Percentiles rank a stretch among this genome's conserved stretches.
phyloP scores from a whole-genome alignment of 2,888 invertebrate species.

The Cosmopolites sordidus region DNA sequence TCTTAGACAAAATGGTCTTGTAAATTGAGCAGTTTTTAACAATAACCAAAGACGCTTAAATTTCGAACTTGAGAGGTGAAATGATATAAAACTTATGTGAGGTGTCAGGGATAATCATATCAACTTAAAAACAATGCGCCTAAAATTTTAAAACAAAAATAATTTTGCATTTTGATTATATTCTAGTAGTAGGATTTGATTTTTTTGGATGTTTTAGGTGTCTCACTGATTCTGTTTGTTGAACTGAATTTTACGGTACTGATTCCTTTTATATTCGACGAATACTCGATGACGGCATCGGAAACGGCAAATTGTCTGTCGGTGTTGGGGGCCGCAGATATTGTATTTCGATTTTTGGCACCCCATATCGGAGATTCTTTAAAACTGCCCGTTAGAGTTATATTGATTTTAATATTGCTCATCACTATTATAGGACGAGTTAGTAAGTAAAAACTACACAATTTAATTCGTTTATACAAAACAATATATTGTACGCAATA shows the following conservation, averaged over 20 bases:
- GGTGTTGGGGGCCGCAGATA: conserved; percentile 52
- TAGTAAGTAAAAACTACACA: conserved; percentile 60
- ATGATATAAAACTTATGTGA: too few species aligned
- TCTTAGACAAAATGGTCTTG: too few species aligned
- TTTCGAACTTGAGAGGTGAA: too few species aligned
- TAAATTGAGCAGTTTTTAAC: too few species aligned
- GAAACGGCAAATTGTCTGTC: conserved; percentile 63
- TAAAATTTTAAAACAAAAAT: too few species aligned
- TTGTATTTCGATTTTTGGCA: conserved; percentile 59
- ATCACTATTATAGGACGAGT: conserved; percentile 58
- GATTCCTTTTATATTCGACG: conserved; percentile 63
- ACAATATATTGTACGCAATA: too few species aligned
- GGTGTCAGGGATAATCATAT: too few species aligned
- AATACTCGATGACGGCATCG: conserved; percentile 56
- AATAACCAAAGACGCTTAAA: too few species aligned
- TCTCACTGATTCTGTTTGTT: conserved; percentile 64
- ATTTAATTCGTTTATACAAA: too few species aligned
- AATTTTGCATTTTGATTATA: too few species aligned
- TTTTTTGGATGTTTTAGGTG: conserved; percentile 18
- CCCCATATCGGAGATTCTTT: conserved; percentile 65
- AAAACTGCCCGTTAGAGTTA: conserved; percentile 57
- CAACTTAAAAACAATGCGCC: too few species aligned
- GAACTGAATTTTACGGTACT: conserved; percentile 66
- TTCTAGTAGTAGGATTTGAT: too few species aligned
- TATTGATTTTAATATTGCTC: conserved; percentile 60